Conservation (phyloP, 37 sponge, comb jelly and placozoan genomes). For the Aphrocallistes beatrix region DNA sequence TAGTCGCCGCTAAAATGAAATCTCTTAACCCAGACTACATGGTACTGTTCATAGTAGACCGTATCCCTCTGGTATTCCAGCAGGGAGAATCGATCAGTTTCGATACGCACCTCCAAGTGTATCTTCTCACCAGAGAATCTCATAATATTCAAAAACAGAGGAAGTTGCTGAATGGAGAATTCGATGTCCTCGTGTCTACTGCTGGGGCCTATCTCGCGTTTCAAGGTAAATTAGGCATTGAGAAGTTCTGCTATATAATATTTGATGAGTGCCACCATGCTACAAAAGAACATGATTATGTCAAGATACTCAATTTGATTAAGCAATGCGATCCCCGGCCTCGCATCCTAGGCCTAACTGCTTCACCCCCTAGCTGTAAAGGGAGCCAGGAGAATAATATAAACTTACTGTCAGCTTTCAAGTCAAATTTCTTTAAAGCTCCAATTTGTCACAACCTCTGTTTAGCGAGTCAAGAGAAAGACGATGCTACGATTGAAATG, state of each 20-base stretch:
- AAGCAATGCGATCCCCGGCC: background rate
- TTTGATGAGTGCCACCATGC: slow-evolving; percentile 17
- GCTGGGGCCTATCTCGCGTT: background rate
- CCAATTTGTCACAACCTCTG: background rate
- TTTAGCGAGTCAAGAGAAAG: background rate
- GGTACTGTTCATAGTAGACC: background rate
- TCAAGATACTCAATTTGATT: background rate
- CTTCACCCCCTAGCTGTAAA: background rate
- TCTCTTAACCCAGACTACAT: background rate
- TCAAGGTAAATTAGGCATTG: background rate
- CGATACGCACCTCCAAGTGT: background rate
- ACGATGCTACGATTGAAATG: background rate
- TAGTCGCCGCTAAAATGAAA: background rate
- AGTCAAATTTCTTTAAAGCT: background rate
- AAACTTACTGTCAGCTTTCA: background rate
- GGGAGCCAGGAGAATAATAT: background rate
- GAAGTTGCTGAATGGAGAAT: background rate
- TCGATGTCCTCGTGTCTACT: background rate
- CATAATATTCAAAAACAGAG: background rate
- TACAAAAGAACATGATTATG: background rate
- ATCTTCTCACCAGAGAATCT: background rate
- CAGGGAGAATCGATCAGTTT: background rate
- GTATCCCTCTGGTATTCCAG: background rate
- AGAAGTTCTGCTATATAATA: background rate
- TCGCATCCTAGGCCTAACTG: background rate